These are phyloP conservation scores for Centruroides vittatus DNA, from an alignment of 1,140 invertebrate genomes.

Conservation along the genomic window DNA sequence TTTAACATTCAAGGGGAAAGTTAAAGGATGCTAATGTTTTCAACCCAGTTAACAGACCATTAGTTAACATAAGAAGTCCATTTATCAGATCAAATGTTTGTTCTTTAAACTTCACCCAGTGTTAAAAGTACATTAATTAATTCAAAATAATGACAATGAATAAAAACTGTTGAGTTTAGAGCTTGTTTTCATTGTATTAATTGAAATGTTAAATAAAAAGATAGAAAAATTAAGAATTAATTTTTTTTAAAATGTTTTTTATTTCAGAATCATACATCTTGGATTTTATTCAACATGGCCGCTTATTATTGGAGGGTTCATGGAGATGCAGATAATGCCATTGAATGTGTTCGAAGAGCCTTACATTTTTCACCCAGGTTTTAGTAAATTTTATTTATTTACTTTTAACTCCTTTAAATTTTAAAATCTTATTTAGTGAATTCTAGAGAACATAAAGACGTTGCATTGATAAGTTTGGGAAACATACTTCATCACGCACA, in stretches of 20 bases:
- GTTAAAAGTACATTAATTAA: no score
- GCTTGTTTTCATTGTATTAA: no score
- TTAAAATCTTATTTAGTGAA: neutral
- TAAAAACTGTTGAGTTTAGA: no score
- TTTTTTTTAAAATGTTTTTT: slow-evolving; percentile 1
- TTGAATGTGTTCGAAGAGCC: slow-evolving; percentile 65
- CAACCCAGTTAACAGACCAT: no score
- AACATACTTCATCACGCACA: slow-evolving; percentile 60
- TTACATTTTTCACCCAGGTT: slow-evolving; percentile 61
- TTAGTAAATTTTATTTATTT: slow-evolving; percentile 15
- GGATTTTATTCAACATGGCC: slow-evolving; percentile 70
- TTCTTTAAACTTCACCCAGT: no score
- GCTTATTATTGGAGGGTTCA: slow-evolving; percentile 70
- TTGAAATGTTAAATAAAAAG: neutral
- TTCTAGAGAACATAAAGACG: slow-evolving; percentile 53
- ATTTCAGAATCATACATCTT: slow-evolving; percentile 52
- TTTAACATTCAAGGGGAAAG: no score
- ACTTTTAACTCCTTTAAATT: neutral
- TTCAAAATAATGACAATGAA: no score
- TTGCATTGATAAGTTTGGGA: slow-evolving; percentile 63
- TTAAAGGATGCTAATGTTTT: no score
- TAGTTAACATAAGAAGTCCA: no score
- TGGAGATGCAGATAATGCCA: slow-evolving; percentile 57
- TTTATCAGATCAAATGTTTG: no score
- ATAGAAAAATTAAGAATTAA: neutral